Evolutionary conservation across 2,113 vertebrate species (phyloP).

Genomic region (Campylomormyrus numenius): DNA sequence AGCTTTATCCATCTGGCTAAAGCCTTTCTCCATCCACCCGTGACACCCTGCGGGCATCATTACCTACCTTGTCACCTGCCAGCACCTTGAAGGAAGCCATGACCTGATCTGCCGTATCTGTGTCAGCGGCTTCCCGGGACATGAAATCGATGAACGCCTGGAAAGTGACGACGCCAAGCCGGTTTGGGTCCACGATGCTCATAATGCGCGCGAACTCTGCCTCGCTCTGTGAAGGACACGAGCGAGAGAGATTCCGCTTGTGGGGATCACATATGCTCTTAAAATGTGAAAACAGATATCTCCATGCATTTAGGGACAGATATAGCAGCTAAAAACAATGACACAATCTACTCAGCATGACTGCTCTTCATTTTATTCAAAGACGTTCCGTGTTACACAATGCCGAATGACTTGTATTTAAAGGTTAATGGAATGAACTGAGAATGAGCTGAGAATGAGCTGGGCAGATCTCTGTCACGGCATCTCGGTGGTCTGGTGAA

Average conservation of each 20-base stretch:
- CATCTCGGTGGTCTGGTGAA: not conserved
- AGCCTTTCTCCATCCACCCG: not conserved
- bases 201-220: constrained; percentile 96
- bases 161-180: constrained; percentile 88
- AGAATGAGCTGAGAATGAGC: not conserved
- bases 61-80: constrained; percentile 88
- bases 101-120: constrained; percentile 95
- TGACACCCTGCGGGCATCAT: not conserved
- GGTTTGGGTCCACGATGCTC: constrained; percentile 97
- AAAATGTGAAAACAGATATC: not conserved
- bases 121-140: constrained; percentile 94
- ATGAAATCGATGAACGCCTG: constrained; percentile 99
- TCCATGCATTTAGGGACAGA: not conserved
- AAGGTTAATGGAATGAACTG: not conserved
- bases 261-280: not conserved
- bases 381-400: not conserved
- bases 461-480: not conserved
- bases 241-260: constrained; percentile 23
- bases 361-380: not conserved
- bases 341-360: not conserved
- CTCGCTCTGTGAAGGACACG: constrained; percentile 71
- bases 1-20: not conserved
- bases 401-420: not conserved
- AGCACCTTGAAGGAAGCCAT: constrained; percentile 98
- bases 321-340: not conserved